Evolutionary conservation across 1,140 invertebrate genomes (phyloP).

Genomic region (Pseudachorutes palmiensis): DNA sequence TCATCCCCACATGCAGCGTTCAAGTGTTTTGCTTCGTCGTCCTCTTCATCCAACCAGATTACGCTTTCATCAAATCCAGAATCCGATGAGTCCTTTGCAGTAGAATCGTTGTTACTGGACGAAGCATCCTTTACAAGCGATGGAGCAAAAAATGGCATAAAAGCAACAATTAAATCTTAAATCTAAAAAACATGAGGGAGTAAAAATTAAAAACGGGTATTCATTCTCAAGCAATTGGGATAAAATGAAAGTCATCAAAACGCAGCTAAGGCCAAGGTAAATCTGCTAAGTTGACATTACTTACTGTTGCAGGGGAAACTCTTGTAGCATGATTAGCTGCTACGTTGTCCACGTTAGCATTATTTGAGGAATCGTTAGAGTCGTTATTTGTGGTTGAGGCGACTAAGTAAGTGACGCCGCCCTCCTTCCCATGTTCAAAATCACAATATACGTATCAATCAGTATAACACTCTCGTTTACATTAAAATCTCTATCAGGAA

Average conservation of each 20-base stretch:
- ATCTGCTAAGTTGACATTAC: conserved; percentile 43
- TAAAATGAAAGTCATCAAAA: neutral
- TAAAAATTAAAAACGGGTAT: no score
- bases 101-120: no score
- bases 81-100: no score
- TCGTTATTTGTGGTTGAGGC: conserved; percentile 49
- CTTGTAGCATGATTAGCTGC: conserved; percentile 66
- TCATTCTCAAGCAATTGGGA: no score
- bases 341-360: conserved; percentile 47
- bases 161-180: no score
- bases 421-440: conserved; percentile 41
- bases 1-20: neutral
- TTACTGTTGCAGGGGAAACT: conserved; percentile 81
- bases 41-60: neutral
- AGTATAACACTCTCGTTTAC: neutral
- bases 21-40: conserved; percentile 1
- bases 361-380: conserved; percentile 49
- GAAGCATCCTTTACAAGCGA: no score
- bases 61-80: neutral
- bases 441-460: conserved; percentile 1
- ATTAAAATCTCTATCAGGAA: no score
- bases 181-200: no score
- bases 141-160: no score
- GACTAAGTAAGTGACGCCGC: conserved; percentile 53
- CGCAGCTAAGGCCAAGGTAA: neutral